Base-by-base conservation (phyloP, 2,797 vertebrate species). In the Mormyrops boulengeri region DNA sequence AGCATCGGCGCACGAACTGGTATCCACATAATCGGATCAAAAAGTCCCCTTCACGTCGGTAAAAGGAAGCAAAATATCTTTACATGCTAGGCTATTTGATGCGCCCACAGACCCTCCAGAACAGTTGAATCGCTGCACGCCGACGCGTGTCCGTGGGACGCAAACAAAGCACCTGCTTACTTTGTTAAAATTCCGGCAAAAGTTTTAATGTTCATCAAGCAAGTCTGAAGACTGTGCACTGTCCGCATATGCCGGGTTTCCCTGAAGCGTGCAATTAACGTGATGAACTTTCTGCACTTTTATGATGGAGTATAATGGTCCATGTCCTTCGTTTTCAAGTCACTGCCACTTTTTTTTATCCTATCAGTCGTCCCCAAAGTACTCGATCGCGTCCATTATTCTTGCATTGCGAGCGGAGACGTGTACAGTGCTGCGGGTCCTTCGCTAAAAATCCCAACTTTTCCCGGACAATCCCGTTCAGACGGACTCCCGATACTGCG, bases 21-120 rank as follows among this genome's bases (percentile, higher is more conserved):
- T 96, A 97, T 96, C 98, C 97, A 96, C 98, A 99, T 98, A 97
- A 96, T 98, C 97, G 96, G 95, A 96, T 96, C 94, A 95, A 96
- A 94, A 91, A 91, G 84, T 53, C 8, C 44, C 62, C 94, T 95
- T 95, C 91, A 93, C 94, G 92, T 91, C 89, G 85, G 1, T 47
- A 89, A 44, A 85, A 30, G 57, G 4, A 84, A 57, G 73, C 69
- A 17, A 49, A 49, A 50, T 38, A 50, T 49, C 38, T 82, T 73
- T 82, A 82, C 55, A 89, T 50, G 9, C 26, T 49, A 85, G 53
- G 9, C 2, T 26, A 50, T 38, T 47, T 47, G 19, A 26, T 85
- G 38, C 7, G 19, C 34, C 73, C 19, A 60, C 11, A 69, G 41
- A 85, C 12, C 30, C 66, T 34, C 66, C 30, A 14, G 44, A 69